Percentiles rank a stretch among this genome's conserved stretches.
Conservation (phyloP, 2,113 vertebrate genomes). For the Propithecus coquereli region DNA sequence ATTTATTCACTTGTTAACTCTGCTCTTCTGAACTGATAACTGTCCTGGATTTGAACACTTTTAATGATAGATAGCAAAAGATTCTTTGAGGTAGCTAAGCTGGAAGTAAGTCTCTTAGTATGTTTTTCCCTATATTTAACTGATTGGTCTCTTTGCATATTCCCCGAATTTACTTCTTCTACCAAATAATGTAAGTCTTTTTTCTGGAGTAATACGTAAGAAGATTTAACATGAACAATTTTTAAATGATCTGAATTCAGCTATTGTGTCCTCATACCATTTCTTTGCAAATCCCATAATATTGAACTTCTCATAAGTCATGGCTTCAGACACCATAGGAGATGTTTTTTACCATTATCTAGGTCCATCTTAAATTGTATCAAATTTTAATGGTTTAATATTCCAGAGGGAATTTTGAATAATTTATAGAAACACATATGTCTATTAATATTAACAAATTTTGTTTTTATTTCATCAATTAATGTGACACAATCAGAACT, state of each 20-base stretch:
- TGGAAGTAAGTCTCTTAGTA: not conserved
- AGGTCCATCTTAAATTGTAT: not conserved
- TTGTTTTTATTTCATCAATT: not conserved
- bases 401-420: not conserved
- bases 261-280: not conserved
- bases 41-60: not conserved
- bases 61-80: not conserved
- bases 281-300: not conserved
- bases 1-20: not conserved
- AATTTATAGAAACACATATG: not conserved
- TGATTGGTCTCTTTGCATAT: not conserved
- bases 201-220: not conserved
- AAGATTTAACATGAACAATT: not conserved
- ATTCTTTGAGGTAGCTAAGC: not conserved
- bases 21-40: not conserved
- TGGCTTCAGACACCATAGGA: not conserved
- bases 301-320: not conserved
- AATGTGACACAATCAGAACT: not conserved
- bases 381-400: not conserved
- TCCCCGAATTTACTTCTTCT: not conserved
- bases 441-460: not conserved
- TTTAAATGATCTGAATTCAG: not conserved
- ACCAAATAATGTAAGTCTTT: not conserved
- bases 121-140: not conserved
- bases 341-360: not conserved